phyloP scores from a whole-genome alignment of 2,888 invertebrate genomes.

The Pristionchus japonicus region DNA sequence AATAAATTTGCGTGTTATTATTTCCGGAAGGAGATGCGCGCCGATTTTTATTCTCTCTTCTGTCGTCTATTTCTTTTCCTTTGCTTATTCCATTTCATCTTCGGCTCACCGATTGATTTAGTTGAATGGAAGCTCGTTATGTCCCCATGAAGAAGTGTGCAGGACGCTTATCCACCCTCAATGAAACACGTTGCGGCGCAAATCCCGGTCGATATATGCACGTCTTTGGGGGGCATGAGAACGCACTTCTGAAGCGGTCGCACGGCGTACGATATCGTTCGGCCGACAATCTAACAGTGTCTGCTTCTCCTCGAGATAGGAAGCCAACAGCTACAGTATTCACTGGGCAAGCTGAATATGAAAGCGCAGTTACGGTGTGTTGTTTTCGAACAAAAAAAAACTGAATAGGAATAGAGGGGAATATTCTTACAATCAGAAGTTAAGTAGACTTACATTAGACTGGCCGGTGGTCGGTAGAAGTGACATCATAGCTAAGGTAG shows the following conservation, averaged over 20 bases:
- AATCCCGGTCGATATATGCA: neutral
- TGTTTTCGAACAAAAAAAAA: too few species aligned
- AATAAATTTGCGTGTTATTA: neutral
- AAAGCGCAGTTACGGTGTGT: too few species aligned
- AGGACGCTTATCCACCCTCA: neutral
- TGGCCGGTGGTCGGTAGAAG: too few species aligned
- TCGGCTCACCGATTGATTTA: too few species aligned
- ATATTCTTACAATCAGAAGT: too few species aligned
- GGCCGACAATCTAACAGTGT: neutral
- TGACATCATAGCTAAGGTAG: too few species aligned
- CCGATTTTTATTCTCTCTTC: neutral
- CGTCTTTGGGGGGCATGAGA: neutral
- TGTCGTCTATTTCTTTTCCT: neutral
- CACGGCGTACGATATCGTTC: conserved; percentile 15
- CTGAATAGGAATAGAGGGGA: too few species aligned
- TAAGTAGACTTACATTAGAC: too few species aligned
- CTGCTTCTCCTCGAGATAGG: too few species aligned
- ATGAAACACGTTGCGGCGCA: too few species aligned
- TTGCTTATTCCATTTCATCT: neutral
- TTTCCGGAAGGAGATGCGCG: neutral
- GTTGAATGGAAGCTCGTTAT: neutral
- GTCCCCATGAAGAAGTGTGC: neutral
- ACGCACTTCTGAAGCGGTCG: neutral
- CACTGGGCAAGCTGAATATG: too few species aligned
- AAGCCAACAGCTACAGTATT: too few species aligned